Evolutionary conservation across 2,888 invertebrate species (phyloP).

Genomic region (Eudemis profundana): DNA sequence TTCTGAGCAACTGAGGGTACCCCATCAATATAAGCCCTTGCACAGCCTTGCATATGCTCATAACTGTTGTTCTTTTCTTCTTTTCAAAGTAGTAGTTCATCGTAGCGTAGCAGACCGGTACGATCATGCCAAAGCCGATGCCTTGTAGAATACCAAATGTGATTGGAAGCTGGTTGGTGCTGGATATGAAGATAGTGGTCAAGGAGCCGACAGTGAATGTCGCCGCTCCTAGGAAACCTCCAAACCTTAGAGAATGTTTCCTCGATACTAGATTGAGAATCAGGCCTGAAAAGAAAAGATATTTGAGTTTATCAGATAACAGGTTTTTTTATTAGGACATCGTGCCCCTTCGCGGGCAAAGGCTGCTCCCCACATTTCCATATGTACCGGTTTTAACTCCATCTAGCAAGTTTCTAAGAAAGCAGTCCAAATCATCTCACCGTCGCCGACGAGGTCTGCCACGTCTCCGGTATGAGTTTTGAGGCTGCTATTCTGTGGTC

Average conservation of each 20-base stretch:
- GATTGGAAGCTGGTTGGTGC: constrained; percentile 83
- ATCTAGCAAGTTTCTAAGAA: too few relatives aligned
- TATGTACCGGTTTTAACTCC: too few relatives aligned
- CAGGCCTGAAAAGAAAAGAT: constrained; percentile 75
- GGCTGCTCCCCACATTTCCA: too few relatives aligned
- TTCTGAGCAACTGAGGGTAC: constrained; percentile 84
- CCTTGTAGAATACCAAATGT: constrained; percentile 86
- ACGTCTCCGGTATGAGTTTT: too few relatives aligned
- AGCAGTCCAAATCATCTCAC: too few relatives aligned
- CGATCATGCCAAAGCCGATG: constrained; percentile 87
- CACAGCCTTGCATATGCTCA: constrained; percentile 86
- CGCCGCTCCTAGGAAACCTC: constrained; percentile 84
- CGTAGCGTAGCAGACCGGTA: constrained; percentile 86
- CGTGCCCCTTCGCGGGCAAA: too few relatives aligned
- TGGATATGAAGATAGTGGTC: constrained; percentile 80
- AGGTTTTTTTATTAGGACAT: too few relatives aligned
- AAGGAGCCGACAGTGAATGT: constrained; percentile 82
- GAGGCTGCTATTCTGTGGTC: too few relatives aligned
- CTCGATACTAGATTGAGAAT: constrained; percentile 84
- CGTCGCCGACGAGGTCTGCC: too few relatives aligned
- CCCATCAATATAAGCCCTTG: constrained; percentile 85
- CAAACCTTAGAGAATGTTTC: constrained; percentile 79
- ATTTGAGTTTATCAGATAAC: neutral
- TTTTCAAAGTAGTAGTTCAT: constrained; percentile 87
- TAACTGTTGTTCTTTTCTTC: constrained; percentile 86